Evolutionary conservation across 2,888 invertebrate species (phyloP).

Genomic region (Epirrhoe tristata): DNA sequence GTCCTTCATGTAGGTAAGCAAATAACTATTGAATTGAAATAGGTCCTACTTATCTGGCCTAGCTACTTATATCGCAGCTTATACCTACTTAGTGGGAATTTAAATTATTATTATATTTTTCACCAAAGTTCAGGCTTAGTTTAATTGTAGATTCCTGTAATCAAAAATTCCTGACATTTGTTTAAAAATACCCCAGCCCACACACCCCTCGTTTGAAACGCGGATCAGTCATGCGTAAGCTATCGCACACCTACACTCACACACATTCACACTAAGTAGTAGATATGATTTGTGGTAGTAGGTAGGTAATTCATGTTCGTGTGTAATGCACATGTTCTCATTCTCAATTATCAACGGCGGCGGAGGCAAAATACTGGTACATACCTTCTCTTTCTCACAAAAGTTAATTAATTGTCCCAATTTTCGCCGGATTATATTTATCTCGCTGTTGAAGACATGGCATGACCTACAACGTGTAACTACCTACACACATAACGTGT

Average conservation of each 20-base stretch:
- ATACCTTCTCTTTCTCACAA: neutral
- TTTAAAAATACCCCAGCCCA: slow-evolving; percentile 39
- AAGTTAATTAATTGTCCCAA: slow-evolving; percentile 6
- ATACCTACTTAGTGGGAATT: neutral
- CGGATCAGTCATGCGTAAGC: slow-evolving; percentile 37
- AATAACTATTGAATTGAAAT: too few species aligned
- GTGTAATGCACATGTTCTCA: neutral
- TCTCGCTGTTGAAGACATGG: neutral
- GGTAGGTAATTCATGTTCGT: neutral
- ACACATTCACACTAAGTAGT: slow-evolving; percentile 6
- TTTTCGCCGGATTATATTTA: neutral
- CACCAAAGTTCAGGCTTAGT: slow-evolving; percentile 15
- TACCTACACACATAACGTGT: too few species aligned
- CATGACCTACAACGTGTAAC: too few species aligned
- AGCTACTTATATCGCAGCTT: too few species aligned
- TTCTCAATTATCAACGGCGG: neutral
- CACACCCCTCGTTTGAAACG: slow-evolving; percentile 26
- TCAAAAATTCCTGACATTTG: slow-evolving; percentile 23
- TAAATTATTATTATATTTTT: neutral
- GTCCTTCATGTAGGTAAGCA: too few species aligned
- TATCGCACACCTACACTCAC: slow-evolving; percentile 27
- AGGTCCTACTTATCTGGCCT: too few species aligned
- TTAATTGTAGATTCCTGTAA: slow-evolving; percentile 30
- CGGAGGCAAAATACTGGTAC: slow-evolving; percentile 6
- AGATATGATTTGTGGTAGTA: too few species aligned